phyloP scores from a whole-genome alignment of 2,797 vertebrate species.

The Carcharodon carcharias region DNA sequence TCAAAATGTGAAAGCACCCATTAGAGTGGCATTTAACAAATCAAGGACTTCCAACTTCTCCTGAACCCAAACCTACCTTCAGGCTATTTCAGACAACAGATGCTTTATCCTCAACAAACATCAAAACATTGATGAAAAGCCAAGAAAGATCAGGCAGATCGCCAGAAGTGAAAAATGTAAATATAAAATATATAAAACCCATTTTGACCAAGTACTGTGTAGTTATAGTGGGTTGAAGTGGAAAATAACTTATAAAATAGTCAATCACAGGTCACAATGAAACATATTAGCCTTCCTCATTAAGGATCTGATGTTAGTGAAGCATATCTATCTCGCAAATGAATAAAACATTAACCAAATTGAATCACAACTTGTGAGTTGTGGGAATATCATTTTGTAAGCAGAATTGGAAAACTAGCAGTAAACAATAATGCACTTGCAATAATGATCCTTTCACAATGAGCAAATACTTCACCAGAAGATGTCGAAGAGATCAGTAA shows the following conservation, averaged over 20 bases:
- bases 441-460: conserved; percentile 17
- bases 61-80: conserved; percentile 70
- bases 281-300: neutral
- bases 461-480: neutral
- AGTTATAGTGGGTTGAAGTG: neutral
- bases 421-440: neutral
- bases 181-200: conserved; percentile 54
- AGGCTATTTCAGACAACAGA: conserved; percentile 73
- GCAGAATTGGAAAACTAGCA: neutral
- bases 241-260: neutral
- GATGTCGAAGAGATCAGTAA: neutral
- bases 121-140: conserved; percentile 72
- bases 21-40: conserved; percentile 69
- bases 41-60: conserved; percentile 63
- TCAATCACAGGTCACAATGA: neutral
- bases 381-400: neutral
- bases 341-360: neutral
- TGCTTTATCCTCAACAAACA: conserved; percentile 71
- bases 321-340: neutral
- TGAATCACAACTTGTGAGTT: neutral
- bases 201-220: neutral
- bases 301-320: neutral
- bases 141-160: conserved; percentile 58
- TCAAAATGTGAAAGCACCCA: conserved; percentile 60
- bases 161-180: conserved; percentile 70